Conservation (phyloP, 2,113 vertebrate genomes). For the Arothron firmamentum region DNA sequence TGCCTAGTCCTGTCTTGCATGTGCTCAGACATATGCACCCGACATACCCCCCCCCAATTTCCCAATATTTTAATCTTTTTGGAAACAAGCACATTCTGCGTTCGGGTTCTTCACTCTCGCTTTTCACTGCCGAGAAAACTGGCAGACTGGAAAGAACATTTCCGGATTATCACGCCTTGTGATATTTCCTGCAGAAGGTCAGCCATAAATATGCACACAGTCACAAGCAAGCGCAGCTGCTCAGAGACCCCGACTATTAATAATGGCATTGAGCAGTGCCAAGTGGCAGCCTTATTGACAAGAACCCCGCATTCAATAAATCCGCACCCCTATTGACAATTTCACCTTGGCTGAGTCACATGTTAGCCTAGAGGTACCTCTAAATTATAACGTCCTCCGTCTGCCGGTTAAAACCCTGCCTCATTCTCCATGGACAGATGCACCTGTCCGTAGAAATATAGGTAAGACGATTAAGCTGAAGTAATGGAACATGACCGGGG, state of each 20-base stretch:
- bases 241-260: constrained; percentile 31
- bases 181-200: constrained; percentile 31
- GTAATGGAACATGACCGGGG: constrained; percentile 69
- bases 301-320: constrained; percentile 52
- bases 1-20: neutral
- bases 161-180: constrained; percentile 3
- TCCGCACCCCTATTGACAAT: constrained; percentile 45
- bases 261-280: constrained; percentile 27
- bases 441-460: constrained; percentile 68
- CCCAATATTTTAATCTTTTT: constrained; percentile 21
- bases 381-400: constrained; percentile 61
- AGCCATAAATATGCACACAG: constrained; percentile 23
- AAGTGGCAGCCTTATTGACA: constrained; percentile 49
- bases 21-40: neutral
- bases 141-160: constrained; percentile 9
- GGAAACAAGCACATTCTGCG: neutral
- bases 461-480: constrained; percentile 51
- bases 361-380: constrained; percentile 51
- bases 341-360: constrained; percentile 60
- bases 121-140: constrained; percentile 10
- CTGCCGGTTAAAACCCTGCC: constrained; percentile 52
- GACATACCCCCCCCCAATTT: constrained; percentile 3
- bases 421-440: constrained; percentile 65
- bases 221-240: constrained; percentile 18
- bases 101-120: constrained; percentile 29